A percentile compares a stretch with the other conserved stretches of the same genome.
Evolutionary conservation across 1,140 invertebrate genomes (phyloP).

Genomic region (Cotesia typhae): DNA sequence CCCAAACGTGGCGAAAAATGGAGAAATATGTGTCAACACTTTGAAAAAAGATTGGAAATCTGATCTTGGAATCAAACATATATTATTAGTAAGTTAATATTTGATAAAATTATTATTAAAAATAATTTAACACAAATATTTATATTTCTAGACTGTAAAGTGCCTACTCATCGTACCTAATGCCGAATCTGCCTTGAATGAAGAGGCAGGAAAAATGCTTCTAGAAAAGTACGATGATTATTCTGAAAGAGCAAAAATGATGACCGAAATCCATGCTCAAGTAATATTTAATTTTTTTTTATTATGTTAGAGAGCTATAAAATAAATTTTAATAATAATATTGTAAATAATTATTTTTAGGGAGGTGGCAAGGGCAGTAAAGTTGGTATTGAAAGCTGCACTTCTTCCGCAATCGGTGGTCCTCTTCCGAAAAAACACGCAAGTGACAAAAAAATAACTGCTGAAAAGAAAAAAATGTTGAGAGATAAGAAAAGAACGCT

Average conservation of each 20-base stretch:
- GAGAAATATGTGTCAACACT: conserved; percentile 97
- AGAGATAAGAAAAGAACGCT: conserved; percentile 89
- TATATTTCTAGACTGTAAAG: conserved; percentile 79
- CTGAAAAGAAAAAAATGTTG: conserved; percentile 79
- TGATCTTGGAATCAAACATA: conserved; percentile 95
- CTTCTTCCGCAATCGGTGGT: conserved; percentile 68
- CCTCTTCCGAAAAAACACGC: conserved; percentile 86
- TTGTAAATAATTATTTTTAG: conserved; percentile 39
- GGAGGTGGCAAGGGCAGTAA: conserved; percentile 58
- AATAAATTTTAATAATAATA: neutral
- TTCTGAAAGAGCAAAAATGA: conserved; percentile 88
- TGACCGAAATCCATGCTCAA: conserved; percentile 93
- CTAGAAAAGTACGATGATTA: conserved; percentile 93
- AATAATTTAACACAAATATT: conserved; percentile 16
- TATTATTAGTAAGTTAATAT: conserved; percentile 78
- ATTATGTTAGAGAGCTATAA: neutral
- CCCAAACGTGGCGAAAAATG: conserved; percentile 93
- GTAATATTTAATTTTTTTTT: conserved; percentile 50
- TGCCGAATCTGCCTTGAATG: conserved; percentile 92
- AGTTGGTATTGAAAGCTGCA: conserved; percentile 54
- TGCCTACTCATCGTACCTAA: conserved; percentile 94
- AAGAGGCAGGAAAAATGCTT: conserved; percentile 91
- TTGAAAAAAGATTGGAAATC: conserved; percentile 97
- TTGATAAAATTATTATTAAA: neutral
- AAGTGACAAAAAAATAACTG: conserved; percentile 79